A percentile compares a stretch with the other conserved stretches of the same genome.
phyloP scores from a whole-genome alignment of 2,888 invertebrate species.

The Strigamia maritima region DNA sequence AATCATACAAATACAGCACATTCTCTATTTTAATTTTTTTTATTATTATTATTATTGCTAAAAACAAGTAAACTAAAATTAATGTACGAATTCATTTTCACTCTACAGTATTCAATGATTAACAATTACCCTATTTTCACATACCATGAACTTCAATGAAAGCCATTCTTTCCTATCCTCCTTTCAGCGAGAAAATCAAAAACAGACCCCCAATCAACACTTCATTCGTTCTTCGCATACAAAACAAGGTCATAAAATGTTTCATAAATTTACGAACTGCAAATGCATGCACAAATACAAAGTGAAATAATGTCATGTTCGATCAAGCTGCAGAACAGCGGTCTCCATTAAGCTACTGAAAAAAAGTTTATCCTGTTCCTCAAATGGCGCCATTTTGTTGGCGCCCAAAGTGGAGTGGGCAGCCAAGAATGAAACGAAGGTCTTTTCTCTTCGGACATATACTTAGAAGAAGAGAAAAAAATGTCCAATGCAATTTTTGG shows the following conservation, averaged over 20 bases:
- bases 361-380: not conserved
- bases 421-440: not conserved
- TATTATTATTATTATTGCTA: too few species aligned
- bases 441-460: constrained; percentile 6
- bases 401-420: constrained; percentile 6
- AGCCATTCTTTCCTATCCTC: not conserved
- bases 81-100: too few species aligned
- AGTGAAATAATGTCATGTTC: not conserved
- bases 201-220: not conserved
- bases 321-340: not conserved
- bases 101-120: too few species aligned
- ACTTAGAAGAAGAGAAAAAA: not conserved
- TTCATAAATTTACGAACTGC: not conserved
- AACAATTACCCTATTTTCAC: too few species aligned
- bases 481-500: constrained; percentile 23
- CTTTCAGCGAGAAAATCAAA: not conserved
- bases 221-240: not conserved
- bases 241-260: not conserved
- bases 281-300: not conserved
- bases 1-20: too few species aligned
- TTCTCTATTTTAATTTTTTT: too few species aligned
- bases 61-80: too few species aligned
- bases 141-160: too few species aligned
- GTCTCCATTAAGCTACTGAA: not conserved
- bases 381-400: constrained; percentile 4